Evolutionary conservation across 2,113 vertebrate species (phyloP).

Genomic region (Pseudorhombus dupliciocellatus): DNA sequence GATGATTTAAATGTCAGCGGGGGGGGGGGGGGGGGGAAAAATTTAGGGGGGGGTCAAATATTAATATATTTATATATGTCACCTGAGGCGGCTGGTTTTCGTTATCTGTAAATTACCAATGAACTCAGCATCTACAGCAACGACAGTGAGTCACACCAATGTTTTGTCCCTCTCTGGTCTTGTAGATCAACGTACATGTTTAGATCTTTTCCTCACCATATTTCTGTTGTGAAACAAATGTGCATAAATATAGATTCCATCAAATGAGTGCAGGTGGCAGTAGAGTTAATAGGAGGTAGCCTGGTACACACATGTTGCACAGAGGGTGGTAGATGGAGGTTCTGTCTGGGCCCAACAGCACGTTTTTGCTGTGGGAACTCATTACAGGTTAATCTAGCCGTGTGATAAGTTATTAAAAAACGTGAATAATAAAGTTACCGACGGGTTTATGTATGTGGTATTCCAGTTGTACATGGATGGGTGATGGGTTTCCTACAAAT

Average conservation of each 20-base stretch:
- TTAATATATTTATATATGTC: too few relatives aligned
- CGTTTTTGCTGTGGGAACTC: background rate
- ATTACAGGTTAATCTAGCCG: background rate
- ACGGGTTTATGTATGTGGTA: background rate
- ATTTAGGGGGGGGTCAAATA: too few relatives aligned
- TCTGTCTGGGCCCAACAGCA: background rate
- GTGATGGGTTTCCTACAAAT: background rate
- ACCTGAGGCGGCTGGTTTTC: too few relatives aligned
- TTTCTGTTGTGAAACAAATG: background rate
- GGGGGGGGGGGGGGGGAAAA: too few relatives aligned
- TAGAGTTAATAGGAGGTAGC: background rate
- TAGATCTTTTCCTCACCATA: too few relatives aligned
- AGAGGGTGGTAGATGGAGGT: background rate
- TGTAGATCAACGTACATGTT: background rate
- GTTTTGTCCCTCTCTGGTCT: background rate
- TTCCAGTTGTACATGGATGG: background rate
- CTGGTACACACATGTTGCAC: background rate
- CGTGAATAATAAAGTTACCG: background rate
- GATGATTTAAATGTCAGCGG: too few relatives aligned
- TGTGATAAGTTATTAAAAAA: background rate
- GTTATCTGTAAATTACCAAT: too few relatives aligned
- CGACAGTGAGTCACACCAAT: too few relatives aligned
- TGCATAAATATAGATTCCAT: background rate
- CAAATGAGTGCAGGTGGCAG: background rate
- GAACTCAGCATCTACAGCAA: too few relatives aligned